Percentiles rank a stretch among this genome's conserved stretches.
Conservation (phyloP, 2,797 vertebrate species). For the Rousettus madagascariensis region DNA sequence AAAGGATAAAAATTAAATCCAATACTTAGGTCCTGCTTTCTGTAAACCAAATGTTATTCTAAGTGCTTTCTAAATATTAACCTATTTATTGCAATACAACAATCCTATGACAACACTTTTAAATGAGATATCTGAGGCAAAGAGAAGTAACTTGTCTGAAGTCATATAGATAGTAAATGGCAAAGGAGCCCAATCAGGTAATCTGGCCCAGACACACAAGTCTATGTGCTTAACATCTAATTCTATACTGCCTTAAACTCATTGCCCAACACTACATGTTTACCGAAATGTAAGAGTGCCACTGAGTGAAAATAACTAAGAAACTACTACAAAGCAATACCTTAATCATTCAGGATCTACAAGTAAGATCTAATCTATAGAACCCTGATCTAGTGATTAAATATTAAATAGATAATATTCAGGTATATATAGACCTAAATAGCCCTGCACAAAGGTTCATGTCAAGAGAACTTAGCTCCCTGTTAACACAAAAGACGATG, state of each 20-base stretch:
- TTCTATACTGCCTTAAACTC: neutral
- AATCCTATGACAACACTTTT: neutral
- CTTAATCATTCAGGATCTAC: neutral
- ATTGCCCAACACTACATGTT: neutral
- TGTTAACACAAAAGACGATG: constrained; percentile 9
- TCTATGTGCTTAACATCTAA: neutral
- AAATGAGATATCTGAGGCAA: neutral
- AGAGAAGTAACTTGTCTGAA: neutral
- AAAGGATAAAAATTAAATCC: no score
- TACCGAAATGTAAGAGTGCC: neutral
- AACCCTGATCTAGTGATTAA: constrained; percentile 38
- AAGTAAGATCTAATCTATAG: constrained; percentile 14
- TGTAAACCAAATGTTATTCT: neutral
- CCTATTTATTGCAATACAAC: neutral
- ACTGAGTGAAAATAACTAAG: neutral
- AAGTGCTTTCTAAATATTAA: neutral
- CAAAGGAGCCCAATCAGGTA: neutral
- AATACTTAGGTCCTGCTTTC: neutral
- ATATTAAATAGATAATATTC: neutral
- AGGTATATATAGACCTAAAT: neutral
- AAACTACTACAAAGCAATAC: neutral
- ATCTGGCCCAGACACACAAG: neutral
- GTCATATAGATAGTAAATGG: neutral
- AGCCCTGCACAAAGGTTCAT: neutral
- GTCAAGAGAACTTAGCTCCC: neutral